Conservation (phyloP, 53 echinoderm and acorn worm genomes). For the Astropecten irregularis region DNA sequence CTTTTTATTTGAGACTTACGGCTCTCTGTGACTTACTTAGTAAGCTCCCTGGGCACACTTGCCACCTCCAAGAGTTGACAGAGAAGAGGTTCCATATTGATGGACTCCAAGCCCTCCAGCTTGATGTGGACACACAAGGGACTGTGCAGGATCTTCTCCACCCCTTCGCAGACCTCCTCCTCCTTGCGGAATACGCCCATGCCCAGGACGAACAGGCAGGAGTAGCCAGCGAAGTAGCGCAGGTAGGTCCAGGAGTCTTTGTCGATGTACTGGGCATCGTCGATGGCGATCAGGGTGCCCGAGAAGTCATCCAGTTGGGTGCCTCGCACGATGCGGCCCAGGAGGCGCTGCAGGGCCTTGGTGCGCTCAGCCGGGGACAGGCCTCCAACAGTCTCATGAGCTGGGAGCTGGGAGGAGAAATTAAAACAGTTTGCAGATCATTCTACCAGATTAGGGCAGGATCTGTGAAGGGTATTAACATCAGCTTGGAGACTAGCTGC, state of each 20-base stretch:
- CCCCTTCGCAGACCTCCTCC: slow-evolving; percentile 52
- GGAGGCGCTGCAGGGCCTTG: slow-evolving; percentile 72
- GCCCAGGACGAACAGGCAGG: slow-evolving; percentile 67
- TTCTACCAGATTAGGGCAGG: no score
- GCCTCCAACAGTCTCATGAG: slow-evolving; percentile 54
- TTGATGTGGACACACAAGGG: slow-evolving; percentile 60
- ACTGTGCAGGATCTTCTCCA: slow-evolving; percentile 66
- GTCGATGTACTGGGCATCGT: slow-evolving; percentile 98
- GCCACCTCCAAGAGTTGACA: slow-evolving; percentile 87
- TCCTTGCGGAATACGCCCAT: slow-evolving; percentile 67
- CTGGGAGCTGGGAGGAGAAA: slow-evolving; percentile 63
- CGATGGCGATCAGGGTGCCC: slow-evolving; percentile 86
- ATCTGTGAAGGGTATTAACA: no score
- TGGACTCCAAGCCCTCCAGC: slow-evolving; percentile 82
- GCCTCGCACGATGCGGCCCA: slow-evolving; percentile 72
- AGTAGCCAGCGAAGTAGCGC: slow-evolving; percentile 66
- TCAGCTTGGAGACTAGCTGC: no score
- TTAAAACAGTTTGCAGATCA: no score
- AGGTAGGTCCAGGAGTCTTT: slow-evolving; percentile 90
- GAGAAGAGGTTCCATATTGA: slow-evolving; percentile 85
- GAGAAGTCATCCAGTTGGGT: slow-evolving; percentile 57
- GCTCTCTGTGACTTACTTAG: slow-evolving; percentile 84
- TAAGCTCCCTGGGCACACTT: slow-evolving; percentile 81
- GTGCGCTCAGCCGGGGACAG: slow-evolving; percentile 69
- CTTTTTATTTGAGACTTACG: no score